phyloP scores from a whole-genome alignment of 2,888 invertebrate genomes.

The Argynnis bischoffii region DNA sequence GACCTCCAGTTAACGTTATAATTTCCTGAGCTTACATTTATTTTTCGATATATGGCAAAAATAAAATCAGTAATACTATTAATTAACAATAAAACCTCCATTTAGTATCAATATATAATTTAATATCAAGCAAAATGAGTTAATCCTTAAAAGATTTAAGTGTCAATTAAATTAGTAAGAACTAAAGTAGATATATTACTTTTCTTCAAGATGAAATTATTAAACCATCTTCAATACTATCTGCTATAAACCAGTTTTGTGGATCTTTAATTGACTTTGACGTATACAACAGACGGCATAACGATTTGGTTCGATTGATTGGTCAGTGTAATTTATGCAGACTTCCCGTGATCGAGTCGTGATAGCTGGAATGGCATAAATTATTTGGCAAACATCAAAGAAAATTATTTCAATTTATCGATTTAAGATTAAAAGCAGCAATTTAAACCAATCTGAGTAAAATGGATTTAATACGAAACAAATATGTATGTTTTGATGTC shows the following conservation, averaged over 20 bases:
- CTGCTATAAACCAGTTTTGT: slow-evolving; percentile 23
- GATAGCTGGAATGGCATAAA: slow-evolving; percentile 12
- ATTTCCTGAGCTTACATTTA: too few relatives aligned
- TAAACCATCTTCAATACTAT: neutral
- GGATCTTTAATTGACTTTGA: slow-evolving; percentile 37
- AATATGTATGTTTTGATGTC: too few relatives aligned
- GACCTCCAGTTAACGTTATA: too few relatives aligned
- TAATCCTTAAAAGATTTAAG: too few relatives aligned
- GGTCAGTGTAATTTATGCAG: slow-evolving; percentile 51
- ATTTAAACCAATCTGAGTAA: too few relatives aligned
- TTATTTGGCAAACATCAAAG: slow-evolving; percentile 3
- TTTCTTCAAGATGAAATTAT: neutral
- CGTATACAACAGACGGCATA: slow-evolving; percentile 32
- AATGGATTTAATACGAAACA: too few relatives aligned
- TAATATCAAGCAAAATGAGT: too few relatives aligned
- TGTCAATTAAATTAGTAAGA: neutral
- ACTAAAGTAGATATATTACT: neutral
- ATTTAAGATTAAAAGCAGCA: too few relatives aligned
- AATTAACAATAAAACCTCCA: too few relatives aligned
- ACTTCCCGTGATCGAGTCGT: slow-evolving; percentile 28
- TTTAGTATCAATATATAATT: too few relatives aligned
- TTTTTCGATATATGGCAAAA: too few relatives aligned
- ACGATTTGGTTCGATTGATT: slow-evolving; percentile 32
- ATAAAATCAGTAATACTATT: too few relatives aligned
- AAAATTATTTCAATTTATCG: neutral